Conservation (phyloP, 2,888 invertebrate species). For the Phytoseiulus persimilis region DNA sequence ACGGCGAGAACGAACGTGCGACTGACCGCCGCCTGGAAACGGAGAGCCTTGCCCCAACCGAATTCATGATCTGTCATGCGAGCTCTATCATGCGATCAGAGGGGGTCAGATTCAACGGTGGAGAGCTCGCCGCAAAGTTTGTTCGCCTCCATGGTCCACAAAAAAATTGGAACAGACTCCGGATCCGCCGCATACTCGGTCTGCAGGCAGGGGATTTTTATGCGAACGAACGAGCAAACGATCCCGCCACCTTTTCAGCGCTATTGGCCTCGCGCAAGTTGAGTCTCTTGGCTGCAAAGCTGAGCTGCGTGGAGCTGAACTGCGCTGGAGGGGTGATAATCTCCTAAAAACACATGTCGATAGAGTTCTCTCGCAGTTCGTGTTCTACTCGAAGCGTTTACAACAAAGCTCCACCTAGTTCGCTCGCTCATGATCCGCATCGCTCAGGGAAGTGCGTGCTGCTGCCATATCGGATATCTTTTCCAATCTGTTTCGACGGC, state of each 20-base stretch:
- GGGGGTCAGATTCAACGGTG: neutral
- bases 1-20: too few species aligned
- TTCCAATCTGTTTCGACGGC: neutral
- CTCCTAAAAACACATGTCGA: slow-evolving; percentile 5
- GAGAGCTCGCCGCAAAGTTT: neutral
- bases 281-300: neutral
- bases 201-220: neutral
- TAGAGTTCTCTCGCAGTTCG: neutral
- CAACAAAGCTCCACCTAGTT: neutral
- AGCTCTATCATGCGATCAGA: too few species aligned
- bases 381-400: neutral
- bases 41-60: too few species aligned
- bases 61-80: too few species aligned
- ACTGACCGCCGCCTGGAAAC: too few species aligned
- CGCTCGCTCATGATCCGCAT: neutral
- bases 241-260: neutral
- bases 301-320: neutral
- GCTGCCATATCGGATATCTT: neutral
- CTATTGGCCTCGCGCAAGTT: neutral
- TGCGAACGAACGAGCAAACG: neutral
- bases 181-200: neutral
- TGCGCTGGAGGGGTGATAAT: neutral
- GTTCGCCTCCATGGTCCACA: neutral
- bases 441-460: neutral
- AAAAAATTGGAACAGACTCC: neutral